phyloP scores from a whole-genome alignment of 2,113 vertebrate genomes.

The Siniperca knerii region DNA sequence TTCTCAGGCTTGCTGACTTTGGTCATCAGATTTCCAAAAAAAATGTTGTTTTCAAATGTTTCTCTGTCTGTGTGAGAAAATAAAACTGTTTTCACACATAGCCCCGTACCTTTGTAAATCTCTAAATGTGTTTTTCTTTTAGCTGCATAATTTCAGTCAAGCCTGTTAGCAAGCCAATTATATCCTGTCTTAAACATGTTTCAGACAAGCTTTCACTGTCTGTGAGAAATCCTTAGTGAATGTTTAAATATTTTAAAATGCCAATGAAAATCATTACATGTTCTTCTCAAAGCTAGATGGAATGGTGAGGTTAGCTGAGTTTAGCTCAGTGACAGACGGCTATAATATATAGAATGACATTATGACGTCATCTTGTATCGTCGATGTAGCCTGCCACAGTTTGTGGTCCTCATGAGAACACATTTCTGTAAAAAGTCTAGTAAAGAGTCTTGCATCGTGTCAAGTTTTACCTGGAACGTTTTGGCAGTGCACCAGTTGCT shows the following conservation, averaged over 20 bases:
- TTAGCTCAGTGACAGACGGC: neutral
- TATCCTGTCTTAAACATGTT: conserved; percentile 20
- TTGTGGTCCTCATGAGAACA: neutral
- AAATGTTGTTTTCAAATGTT: conserved; percentile 34
- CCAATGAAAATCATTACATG: conserved; percentile 5
- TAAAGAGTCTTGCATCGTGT: too few relatives aligned
- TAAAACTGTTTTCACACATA: neutral
- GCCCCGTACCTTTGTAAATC: conserved; percentile 25
- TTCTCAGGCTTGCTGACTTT: conserved; percentile 62
- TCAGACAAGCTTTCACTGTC: conserved; percentile 11
- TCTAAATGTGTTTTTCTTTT: conserved; percentile 7
- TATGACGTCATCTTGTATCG: neutral
- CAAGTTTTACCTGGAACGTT: too few relatives aligned
- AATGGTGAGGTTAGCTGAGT: neutral
- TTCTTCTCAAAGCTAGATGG: neutral
- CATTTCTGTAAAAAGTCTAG: neutral
- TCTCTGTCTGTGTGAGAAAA: conserved; percentile 24
- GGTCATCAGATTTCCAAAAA: conserved; percentile 45
- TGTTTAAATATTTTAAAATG: conserved; percentile 26
- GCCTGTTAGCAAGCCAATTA: conserved; percentile 38
- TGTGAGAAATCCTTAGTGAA: neutral
- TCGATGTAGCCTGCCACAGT: neutral
- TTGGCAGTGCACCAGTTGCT: neutral
- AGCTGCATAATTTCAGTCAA: conserved; percentile 10
- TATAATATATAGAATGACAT: neutral